Conservation (phyloP, 2,113 vertebrate species). For the Ursus arctos region DNA sequence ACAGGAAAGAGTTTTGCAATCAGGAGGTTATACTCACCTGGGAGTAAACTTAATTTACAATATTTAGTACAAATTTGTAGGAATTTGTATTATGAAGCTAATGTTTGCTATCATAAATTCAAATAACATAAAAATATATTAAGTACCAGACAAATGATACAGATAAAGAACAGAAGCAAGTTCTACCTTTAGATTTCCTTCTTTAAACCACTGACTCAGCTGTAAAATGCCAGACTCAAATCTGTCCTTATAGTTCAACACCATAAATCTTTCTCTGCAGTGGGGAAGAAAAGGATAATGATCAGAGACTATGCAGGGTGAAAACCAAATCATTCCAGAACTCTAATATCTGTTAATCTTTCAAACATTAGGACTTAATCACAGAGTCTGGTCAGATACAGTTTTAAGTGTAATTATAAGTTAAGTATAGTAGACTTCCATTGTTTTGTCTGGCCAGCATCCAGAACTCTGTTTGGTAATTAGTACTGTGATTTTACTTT, state of each 20-base stretch:
- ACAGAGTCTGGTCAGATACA: not conserved
- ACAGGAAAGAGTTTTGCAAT: not conserved
- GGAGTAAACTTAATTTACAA: conserved; percentile 43
- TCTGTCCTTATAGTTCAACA: conserved; percentile 94
- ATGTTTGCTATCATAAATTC: conserved; percentile 43
- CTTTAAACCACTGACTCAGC: conserved; percentile 93
- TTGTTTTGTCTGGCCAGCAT: conserved; percentile 30
- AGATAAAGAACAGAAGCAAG: not conserved
- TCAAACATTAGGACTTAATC: conserved; percentile 44
- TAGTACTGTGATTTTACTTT: conserved; percentile 20
- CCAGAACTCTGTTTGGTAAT: not conserved
- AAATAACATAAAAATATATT: conserved; percentile 56
- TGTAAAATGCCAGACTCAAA: conserved; percentile 89
- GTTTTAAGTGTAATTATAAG: not conserved
- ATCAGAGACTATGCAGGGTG: not conserved
- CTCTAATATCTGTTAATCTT: conserved; percentile 56
- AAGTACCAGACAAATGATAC: conserved; percentile 39
- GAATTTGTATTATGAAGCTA: conserved; percentile 61
- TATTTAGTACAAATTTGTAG: not conserved
- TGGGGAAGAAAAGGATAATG: conserved; percentile 70
- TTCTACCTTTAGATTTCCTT: conserved; percentile 94
- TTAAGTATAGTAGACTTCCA: not conserved
- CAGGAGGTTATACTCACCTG: conserved; percentile 4
- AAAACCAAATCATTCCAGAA: conserved; percentile 46
- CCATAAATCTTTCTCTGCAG: conserved; percentile 94